phyloP scores from a whole-genome alignment of 2,113 vertebrate species.

The Passer domesticus region DNA sequence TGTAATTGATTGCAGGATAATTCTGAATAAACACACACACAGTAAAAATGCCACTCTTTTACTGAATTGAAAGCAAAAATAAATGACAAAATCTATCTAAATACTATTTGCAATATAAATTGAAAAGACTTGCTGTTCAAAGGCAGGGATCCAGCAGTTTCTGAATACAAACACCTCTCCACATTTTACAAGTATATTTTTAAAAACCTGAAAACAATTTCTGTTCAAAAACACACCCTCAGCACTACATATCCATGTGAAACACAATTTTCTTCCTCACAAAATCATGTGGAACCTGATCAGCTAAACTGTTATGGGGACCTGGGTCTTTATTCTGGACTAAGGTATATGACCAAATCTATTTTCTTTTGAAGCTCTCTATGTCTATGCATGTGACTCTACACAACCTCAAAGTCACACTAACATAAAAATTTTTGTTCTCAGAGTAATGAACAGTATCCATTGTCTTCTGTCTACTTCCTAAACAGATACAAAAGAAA shows the following conservation, averaged over 20 bases:
- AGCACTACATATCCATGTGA: rapidly evolving
- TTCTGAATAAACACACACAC: not conserved
- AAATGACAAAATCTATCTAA: not conserved
- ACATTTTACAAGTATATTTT: not conserved
- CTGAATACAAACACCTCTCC: not conserved
- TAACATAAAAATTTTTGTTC: not conserved
- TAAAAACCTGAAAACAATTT: not conserved
- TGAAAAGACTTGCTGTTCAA: not conserved
- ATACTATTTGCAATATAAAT: not conserved
- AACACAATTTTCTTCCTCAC: not conserved
- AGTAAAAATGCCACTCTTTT: not conserved
- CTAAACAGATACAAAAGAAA: not conserved
- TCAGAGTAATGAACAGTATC: not conserved
- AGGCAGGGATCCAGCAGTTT: not conserved
- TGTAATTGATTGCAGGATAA: not conserved
- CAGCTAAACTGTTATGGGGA: not conserved
- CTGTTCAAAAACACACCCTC: not conserved
- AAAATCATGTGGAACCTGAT: not conserved
- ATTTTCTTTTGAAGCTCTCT: not conserved
- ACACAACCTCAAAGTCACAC: not conserved
- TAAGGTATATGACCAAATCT: not conserved
- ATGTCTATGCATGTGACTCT: not conserved
- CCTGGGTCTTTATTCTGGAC: not conserved
- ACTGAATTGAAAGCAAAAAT: not conserved
- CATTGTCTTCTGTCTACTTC: not conserved